Base-by-base conservation (phyloP, 2,797 vertebrate species). In the Tokudaia muenninki region DNA sequence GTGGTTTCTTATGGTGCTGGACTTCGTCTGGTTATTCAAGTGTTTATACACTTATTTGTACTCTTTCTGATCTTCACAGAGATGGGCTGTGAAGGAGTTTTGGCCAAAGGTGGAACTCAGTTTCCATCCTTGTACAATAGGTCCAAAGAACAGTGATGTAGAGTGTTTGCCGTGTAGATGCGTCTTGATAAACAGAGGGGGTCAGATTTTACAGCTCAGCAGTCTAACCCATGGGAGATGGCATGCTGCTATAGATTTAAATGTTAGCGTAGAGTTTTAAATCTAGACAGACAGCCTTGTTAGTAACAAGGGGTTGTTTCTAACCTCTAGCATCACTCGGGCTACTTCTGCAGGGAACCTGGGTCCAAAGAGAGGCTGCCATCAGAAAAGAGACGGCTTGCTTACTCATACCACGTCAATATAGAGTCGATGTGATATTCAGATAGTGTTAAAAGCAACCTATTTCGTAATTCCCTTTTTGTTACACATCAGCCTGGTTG, bases 131-230 rank as follows among this genome's bases (percentile, higher is more conserved):
- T 91, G 22, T 72, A 59, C 34, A 93, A 50, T 2, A 59, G 77
- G 59, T 21, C 91, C 52, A 91, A 96, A 90, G 41, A 94, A 94
- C 41, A 93, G 77, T 34, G 91, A 61, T n/a, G 93, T 95, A n/a
- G 77, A 59, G 26, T 26, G 29, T 92, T 67, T 21, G 37, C 22
- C 0, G 1, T 55, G 34, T 17, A 83, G 13, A 81, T 65, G 37
- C 83, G 8, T 92, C 31, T 96, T 87, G 75, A 94, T 50, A 88
- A 94, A 41, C 1, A 29, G 59, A 97, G 47, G 52, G 61, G 89
- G 83, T 7, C 6, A 47, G 41, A 50, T 87, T 91, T 90, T 97
- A 59, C 34, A 34, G 50, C 77, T 70, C 95, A 9, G 77, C 44
- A 34, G 1, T 86, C 34, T 96, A 19, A 1, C 74, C 5, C 92